A percentile compares a stretch with the other conserved stretches of the same genome.
Evolutionary conservation across 2,113 vertebrate species (phyloP).

Genomic region (Pogona vitticeps): DNA sequence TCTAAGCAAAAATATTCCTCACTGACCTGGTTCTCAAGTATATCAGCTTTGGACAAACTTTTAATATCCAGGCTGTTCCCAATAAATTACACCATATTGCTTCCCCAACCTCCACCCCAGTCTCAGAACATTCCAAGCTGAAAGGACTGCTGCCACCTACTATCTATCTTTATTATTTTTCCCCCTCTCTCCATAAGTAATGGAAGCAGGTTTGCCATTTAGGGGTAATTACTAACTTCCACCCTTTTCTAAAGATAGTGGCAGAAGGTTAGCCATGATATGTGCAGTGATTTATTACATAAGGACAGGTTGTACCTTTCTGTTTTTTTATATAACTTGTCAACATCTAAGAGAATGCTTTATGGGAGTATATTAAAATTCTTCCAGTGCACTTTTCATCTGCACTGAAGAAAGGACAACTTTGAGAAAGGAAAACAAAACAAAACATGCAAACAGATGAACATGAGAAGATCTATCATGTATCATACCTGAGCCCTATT

Average conservation of each 20-base stretch:
- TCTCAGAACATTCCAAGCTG: conserved; percentile 53
- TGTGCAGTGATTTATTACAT: conserved; percentile 50
- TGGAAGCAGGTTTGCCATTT: conserved; percentile 37
- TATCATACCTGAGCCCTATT: neutral
- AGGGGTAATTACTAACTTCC: conserved; percentile 56
- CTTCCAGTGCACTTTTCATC: conserved; percentile 60
- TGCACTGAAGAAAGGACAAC: conserved; percentile 41
- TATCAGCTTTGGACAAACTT: conserved; percentile 38
- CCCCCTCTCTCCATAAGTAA: conserved; percentile 40
- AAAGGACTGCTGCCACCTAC: conserved; percentile 50
- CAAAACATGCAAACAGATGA: neutral
- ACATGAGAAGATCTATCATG: neutral
- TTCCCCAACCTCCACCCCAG: conserved; percentile 20
- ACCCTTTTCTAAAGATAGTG: conserved; percentile 47
- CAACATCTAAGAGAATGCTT: conserved; percentile 53
- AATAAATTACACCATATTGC: conserved; percentile 32
- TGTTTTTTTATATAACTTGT: conserved; percentile 49
- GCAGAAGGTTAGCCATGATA: conserved; percentile 58
- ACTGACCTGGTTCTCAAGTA: neutral
- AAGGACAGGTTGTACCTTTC: conserved; percentile 21
- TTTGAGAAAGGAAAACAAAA: conserved; percentile 7
- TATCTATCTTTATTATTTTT: neutral
- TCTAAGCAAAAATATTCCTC: neutral
- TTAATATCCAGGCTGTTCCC: conserved; percentile 19
- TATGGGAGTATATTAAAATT: conserved; percentile 59